phyloP scores from a whole-genome alignment of 2,888 invertebrate genomes.

The Lepidonotus clava region DNA sequence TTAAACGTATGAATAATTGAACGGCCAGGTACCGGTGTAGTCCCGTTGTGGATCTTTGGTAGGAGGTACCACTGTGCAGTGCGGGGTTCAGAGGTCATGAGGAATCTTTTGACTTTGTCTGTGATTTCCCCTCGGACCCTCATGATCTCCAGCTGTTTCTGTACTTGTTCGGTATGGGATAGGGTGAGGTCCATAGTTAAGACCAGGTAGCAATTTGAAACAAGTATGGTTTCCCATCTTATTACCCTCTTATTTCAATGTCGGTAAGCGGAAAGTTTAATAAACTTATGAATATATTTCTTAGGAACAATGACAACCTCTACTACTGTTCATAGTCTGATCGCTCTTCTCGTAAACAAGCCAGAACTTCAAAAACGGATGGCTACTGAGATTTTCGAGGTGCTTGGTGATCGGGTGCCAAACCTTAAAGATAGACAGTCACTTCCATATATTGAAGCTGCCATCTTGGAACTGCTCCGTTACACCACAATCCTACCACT shows the following conservation, averaged over 20 bases:
- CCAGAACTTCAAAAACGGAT: background rate
- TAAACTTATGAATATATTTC: background rate
- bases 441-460: slow-evolving; percentile 17
- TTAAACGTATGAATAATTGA: too few relatives aligned
- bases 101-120: too few relatives aligned
- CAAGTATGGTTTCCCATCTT: background rate
- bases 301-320: slow-evolving; percentile 3
- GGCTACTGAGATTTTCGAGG: background rate
- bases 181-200: background rate
- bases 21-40: too few relatives aligned
- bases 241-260: background rate
- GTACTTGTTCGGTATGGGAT: background rate
- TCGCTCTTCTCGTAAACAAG: slow-evolving; percentile 2
- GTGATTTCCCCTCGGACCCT: background rate
- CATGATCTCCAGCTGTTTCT: background rate
- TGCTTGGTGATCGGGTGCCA: background rate
- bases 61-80: too few relatives aligned
- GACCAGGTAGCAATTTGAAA: background rate
- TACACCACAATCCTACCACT: background rate
- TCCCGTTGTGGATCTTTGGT: too few relatives aligned
- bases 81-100: too few relatives aligned
- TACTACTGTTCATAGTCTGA: background rate
- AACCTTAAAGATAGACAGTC: background rate
- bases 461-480: slow-evolving; percentile 25
- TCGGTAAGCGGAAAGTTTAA: background rate